Evolutionary conservation across 2,888 invertebrate genomes (phyloP).

Genomic region (Suillia variegata): DNA sequence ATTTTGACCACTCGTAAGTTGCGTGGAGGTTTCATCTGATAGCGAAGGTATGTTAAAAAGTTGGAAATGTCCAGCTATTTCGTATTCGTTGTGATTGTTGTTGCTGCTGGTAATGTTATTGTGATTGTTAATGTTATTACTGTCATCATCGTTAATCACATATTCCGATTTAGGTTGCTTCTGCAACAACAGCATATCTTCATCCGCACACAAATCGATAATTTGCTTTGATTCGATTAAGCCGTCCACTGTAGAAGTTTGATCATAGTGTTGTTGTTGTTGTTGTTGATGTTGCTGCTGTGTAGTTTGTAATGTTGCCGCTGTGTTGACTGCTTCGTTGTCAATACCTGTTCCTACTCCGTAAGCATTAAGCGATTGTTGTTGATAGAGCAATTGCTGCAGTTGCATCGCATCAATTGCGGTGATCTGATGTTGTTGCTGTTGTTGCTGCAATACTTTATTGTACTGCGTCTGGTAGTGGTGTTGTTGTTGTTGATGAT

Average conservation of each 20-base stretch:
- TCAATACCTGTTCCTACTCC: slow-evolving; percentile 8
- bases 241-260: too few relatives aligned
- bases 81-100: slow-evolving; percentile 5
- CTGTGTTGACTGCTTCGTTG: slow-evolving; percentile 16
- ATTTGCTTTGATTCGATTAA: slow-evolving; percentile 32
- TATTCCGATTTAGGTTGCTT: slow-evolving; percentile 19
- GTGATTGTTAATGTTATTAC: too few relatives aligned
- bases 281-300: slow-evolving; percentile 24
- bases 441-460: slow-evolving; percentile 12
- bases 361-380: slow-evolving; percentile 34
- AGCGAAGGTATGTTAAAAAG: slow-evolving; percentile 51
- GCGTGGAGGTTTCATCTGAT: slow-evolving; percentile 40
- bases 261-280: slow-evolving; percentile 36
- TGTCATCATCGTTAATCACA: too few relatives aligned
- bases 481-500: not conserved
- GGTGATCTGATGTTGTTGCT: slow-evolving; percentile 35
- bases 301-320: slow-evolving; percentile 8
- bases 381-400: slow-evolving; percentile 51
- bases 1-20: too few relatives aligned
- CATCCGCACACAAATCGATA: slow-evolving; percentile 29
- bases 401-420: slow-evolving; percentile 52
- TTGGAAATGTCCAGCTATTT: slow-evolving; percentile 38
- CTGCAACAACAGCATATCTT: slow-evolving; percentile 23
- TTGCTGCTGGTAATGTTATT: slow-evolving; percentile 10
- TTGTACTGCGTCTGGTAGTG: slow-evolving; percentile 29